phyloP scores from a whole-genome alignment of 2,113 vertebrate genomes.

The Tringa solitaria region DNA sequence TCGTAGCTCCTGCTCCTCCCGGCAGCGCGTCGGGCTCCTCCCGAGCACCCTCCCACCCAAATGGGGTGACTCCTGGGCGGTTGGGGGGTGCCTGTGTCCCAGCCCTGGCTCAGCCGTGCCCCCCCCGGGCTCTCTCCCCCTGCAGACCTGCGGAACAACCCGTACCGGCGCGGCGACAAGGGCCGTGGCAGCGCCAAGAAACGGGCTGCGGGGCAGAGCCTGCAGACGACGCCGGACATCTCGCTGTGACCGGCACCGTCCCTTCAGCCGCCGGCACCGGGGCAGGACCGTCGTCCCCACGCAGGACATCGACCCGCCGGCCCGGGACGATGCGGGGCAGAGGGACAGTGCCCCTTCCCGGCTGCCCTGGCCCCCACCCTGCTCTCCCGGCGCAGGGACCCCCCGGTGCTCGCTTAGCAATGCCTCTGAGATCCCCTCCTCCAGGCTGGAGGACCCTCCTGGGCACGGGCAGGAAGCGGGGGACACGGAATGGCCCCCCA shows the following conservation, averaged over 20 bases:
- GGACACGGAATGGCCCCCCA: background rate
- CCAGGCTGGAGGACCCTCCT: background rate
- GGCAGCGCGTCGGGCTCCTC: background rate
- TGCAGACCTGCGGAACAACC: conserved; percentile 89
- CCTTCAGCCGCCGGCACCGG: background rate
- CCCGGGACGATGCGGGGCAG: fast-evolving
- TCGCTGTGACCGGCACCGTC: conserved; percentile 71
- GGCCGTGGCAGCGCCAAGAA: conserved; percentile 82
- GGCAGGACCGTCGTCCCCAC: background rate
- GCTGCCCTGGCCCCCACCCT: background rate
- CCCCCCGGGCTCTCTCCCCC: background rate
- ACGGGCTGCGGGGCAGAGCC: conserved; percentile 74
- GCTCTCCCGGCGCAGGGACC: background rate
- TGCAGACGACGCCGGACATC: conserved; percentile 85
- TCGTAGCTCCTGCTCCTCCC: background rate
- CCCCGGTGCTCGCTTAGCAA: background rate
- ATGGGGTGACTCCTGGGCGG: fast-evolving
- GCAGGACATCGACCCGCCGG: background rate
- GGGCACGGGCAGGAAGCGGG: background rate
- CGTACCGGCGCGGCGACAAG: conserved; percentile 85
- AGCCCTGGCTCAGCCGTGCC: fast-evolving
- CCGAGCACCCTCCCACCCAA: fast-evolving
- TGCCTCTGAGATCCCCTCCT: background rate
- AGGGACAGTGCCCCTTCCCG: background rate
- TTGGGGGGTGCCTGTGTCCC: background rate